A percentile compares a stretch with the other conserved stretches of the same genome.
phyloP scores from a whole-genome alignment of 1,140 invertebrate genomes.

The Tetramorium alpestre region DNA sequence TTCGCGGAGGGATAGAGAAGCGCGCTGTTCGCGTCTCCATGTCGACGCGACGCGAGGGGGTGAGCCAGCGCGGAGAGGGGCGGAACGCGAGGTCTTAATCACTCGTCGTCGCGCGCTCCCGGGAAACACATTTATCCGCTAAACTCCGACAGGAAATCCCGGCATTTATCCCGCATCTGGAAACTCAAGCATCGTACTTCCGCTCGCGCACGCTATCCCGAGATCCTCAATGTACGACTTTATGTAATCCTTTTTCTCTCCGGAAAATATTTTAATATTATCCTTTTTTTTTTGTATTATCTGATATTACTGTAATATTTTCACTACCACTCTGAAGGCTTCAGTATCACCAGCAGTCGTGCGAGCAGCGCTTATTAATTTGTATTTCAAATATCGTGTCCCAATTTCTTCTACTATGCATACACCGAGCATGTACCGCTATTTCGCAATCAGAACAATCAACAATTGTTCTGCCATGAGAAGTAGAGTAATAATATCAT shows the following conservation, averaged over 20 bases:
- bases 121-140: slow-evolving; percentile 72
- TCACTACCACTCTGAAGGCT: neutral
- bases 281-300: neutral
- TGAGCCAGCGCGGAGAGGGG: neutral
- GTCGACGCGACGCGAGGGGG: neutral
- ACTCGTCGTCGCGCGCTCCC: slow-evolving; percentile 62
- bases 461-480: slow-evolving; percentile 20
- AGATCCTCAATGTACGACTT: slow-evolving; percentile 1
- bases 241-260: neutral
- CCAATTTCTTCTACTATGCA: neutral
- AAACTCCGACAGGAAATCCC: slow-evolving; percentile 68
- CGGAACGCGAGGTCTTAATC: slow-evolving; percentile 61
- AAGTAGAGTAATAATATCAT: neutral
- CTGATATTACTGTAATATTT: neutral
- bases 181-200: slow-evolving; percentile 32
- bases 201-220: neutral
- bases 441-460: slow-evolving; percentile 34
- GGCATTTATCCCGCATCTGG: slow-evolving; percentile 58
- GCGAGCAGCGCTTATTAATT: neutral
- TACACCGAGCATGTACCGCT: neutral
- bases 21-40: neutral
- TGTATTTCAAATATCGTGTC: neutral
- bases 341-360: neutral
- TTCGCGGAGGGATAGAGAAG: slow-evolving; percentile 54
- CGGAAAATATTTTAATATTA: neutral